A percentile compares a stretch with the other conserved stretches of the same genome.
Conservation (phyloP, 2,797 vertebrate species). For the Sebastes steindachneri region DNA sequence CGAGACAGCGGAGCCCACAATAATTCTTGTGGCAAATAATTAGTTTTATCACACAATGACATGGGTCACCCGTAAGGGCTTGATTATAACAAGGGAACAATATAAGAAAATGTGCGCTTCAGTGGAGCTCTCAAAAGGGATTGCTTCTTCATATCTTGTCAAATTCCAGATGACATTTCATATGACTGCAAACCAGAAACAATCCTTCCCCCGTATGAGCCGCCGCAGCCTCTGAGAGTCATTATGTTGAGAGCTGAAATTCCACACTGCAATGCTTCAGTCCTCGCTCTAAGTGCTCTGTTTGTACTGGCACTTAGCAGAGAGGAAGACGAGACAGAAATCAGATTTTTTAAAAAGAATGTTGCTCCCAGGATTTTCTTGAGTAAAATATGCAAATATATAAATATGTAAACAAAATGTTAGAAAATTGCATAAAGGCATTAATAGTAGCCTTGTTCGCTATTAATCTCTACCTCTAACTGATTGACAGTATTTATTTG, state of each 20-base stretch:
- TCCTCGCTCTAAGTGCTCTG: constrained; percentile 66
- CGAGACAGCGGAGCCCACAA: constrained; percentile 58
- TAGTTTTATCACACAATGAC: constrained; percentile 83
- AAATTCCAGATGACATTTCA: constrained; percentile 85
- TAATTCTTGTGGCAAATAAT: constrained; percentile 81
- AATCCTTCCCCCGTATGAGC: constrained; percentile 71
- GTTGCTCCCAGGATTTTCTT: constrained; percentile 1
- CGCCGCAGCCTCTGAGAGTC: constrained; percentile 74
- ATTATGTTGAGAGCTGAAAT: constrained; percentile 74
- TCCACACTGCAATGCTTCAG: constrained; percentile 71
- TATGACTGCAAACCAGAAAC: constrained; percentile 82
- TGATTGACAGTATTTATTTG: constrained; percentile 70
- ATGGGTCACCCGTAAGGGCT: constrained; percentile 76
- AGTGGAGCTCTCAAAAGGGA: constrained; percentile 77
- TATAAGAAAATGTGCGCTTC: constrained; percentile 78
- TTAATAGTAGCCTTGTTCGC: constrained; percentile 28
- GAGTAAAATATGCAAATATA: constrained; percentile 37
- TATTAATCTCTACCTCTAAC: constrained; percentile 56
- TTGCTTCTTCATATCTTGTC: constrained; percentile 82
- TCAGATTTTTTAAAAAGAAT: constrained; percentile 60
- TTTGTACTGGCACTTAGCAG: constrained; percentile 74
- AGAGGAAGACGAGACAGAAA: constrained; percentile 48
- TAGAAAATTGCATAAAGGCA: constrained; percentile 28
- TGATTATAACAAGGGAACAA: constrained; percentile 79
- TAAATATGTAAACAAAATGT: constrained; percentile 28